Percentiles rank a stretch among this genome's conserved stretches.
phyloP scores from a whole-genome alignment of 1,140 invertebrate species.

The Pogonomyrmex californicus region DNA sequence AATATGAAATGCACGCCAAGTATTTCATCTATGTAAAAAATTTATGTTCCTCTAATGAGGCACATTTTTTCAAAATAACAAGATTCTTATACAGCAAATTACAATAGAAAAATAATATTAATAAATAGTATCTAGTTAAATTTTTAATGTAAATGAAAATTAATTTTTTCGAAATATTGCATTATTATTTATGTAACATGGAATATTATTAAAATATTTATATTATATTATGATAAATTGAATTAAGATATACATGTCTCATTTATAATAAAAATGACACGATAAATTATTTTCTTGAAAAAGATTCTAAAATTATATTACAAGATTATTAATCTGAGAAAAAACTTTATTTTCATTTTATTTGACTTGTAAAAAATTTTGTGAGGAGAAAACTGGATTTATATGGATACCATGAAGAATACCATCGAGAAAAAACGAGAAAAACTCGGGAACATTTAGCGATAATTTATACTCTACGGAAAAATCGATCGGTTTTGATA shows the following conservation, averaged over 20 bases:
- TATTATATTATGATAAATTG: neutral
- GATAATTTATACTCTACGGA: slow-evolving; percentile 8
- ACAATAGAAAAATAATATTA: no score
- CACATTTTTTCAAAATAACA: no score
- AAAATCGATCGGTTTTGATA: slow-evolving; percentile 64
- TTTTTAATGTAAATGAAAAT: no score
- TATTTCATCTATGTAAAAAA: no score
- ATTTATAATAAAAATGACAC: neutral
- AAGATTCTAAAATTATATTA: neutral
- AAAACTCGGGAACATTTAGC: slow-evolving; percentile 27
- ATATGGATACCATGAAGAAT: no score
- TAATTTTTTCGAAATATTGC: no score
- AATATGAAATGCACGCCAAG: no score
- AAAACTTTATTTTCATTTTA: neutral
- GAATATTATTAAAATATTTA: neutral
- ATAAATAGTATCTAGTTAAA: no score
- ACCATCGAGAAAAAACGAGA: neutral
- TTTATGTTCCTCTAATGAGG: no score
- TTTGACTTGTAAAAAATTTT: neutral
- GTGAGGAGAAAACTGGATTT: neutral
- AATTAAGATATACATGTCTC: neutral
- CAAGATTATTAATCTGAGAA: neutral
- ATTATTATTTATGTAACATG: no score
- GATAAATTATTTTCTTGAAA: neutral
- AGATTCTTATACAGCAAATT: no score